Evolutionary conservation across 2,113 vertebrate species (phyloP).

Genomic region (Panurus biarmicus): DNA sequence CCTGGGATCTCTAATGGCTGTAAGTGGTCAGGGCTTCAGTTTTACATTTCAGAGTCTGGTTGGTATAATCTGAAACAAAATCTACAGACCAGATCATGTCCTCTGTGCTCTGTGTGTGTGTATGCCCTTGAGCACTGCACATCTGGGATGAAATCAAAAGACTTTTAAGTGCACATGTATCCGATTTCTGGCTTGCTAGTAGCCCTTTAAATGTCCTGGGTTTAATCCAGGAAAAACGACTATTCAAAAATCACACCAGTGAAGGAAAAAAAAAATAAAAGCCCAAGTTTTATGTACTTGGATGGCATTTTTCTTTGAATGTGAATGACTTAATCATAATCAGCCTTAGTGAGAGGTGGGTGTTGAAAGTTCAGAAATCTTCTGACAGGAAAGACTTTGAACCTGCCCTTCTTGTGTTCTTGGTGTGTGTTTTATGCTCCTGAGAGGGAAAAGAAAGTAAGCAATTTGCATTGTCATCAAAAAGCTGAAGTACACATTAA

Average conservation of each 20-base stretch:
- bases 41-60: slow-evolving; percentile 28
- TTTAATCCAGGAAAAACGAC: slow-evolving; percentile 39
- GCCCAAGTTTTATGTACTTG: slow-evolving; percentile 11
- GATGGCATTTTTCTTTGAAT: slow-evolving; percentile 42
- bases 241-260: slow-evolving; percentile 35
- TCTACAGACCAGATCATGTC: not conserved
- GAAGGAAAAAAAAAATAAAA: not conserved
- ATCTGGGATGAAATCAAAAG: slow-evolving; percentile 47
- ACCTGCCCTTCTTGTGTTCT: not conserved
- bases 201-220: slow-evolving; percentile 18
- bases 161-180: slow-evolving; percentile 9
- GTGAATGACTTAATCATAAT: slow-evolving; percentile 6
- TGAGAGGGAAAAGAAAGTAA: not conserved
- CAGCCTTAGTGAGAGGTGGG: not conserved
- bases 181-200: slow-evolving; percentile 20
- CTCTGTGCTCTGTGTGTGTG: not conserved
- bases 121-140: not conserved
- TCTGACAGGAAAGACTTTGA: not conserved
- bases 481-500: not conserved
- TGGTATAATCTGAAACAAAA: slow-evolving; percentile 50
- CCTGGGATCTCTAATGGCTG: slow-evolving; percentile 42
- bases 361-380: slow-evolving; percentile 14
- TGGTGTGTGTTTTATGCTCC: not conserved
- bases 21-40: slow-evolving; percentile 15
- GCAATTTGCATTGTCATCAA: not conserved